Evolutionary conservation across 2,888 invertebrate genomes (phyloP).

Genomic region (Cosmorhoe ocellata): DNA sequence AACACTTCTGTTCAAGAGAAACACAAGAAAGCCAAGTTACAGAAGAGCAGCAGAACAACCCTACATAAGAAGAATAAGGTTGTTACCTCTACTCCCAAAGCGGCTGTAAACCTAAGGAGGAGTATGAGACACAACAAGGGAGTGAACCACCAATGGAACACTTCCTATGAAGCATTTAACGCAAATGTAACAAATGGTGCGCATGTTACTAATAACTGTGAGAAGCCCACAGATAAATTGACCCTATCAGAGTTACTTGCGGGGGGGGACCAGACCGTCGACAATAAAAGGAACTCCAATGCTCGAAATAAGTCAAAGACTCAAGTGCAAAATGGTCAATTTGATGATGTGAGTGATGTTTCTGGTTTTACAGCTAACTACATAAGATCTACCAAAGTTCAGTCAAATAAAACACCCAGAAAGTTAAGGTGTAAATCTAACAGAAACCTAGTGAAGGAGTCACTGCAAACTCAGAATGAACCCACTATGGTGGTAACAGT

Average conservation of each 20-base stretch:
- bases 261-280: slow-evolving; percentile 40
- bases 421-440: slow-evolving; percentile 57
- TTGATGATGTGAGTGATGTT: slow-evolving; percentile 74
- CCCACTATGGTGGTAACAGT: slow-evolving; percentile 55
- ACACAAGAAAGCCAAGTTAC: slow-evolving; percentile 50
- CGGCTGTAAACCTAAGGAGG: slow-evolving; percentile 51
- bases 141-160: slow-evolving; percentile 53
- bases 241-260: slow-evolving; percentile 39
- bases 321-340: slow-evolving; percentile 55
- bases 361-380: slow-evolving; percentile 78
- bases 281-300: slow-evolving; percentile 39
- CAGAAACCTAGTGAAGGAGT: slow-evolving; percentile 57
- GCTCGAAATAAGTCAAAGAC: slow-evolving; percentile 23
- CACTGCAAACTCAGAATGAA: slow-evolving; percentile 42
- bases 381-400: slow-evolving; percentile 72
- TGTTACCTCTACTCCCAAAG: slow-evolving; percentile 66
- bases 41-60: slow-evolving; percentile 46
- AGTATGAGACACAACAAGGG: slow-evolving; percentile 56
- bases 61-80: slow-evolving; percentile 62
- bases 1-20: slow-evolving; percentile 54
- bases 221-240: slow-evolving; percentile 31
- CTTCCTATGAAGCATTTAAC: slow-evolving; percentile 57
- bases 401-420: slow-evolving; percentile 56
- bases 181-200: slow-evolving; percentile 44
- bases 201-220: slow-evolving; percentile 33